These are phyloP conservation scores for Hanleya hanleyi DNA, from an alignment of 2,888 invertebrate species.

Conservation along the genomic window DNA sequence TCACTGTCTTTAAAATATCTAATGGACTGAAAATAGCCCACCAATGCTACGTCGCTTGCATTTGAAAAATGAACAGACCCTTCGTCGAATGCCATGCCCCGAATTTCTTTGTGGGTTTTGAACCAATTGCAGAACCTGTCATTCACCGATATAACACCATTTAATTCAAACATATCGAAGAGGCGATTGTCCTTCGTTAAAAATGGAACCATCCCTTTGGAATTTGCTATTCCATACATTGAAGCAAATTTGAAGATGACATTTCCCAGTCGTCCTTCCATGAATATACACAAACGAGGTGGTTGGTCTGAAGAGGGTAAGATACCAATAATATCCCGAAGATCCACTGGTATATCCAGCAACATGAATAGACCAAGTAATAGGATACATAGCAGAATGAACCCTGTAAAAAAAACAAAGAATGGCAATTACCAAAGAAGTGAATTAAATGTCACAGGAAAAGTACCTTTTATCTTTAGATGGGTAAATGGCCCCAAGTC, in stretches of 20 bases:
- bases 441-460: too few relatives aligned
- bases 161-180: not conserved
- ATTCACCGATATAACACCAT: not conserved
- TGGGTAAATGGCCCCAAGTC: too few relatives aligned
- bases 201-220: not conserved
- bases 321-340: too few relatives aligned
- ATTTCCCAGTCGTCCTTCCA: not conserved
- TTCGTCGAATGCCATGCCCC: not conserved
- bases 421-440: too few relatives aligned
- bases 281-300: not conserved
- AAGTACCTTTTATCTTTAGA: too few relatives aligned
- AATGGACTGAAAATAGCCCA: conserved; percentile 1
- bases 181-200: not conserved
- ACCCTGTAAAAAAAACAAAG: too few relatives aligned
- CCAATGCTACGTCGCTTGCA: not conserved
- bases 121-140: not conserved
- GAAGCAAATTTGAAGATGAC: not conserved
- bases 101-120: not conserved
- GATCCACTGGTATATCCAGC: too few relatives aligned
- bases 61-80: not conserved
- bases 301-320: too few relatives aligned
- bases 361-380: too few relatives aligned
- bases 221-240: not conserved
- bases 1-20: not conserved
- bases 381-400: too few relatives aligned